phyloP scores from a whole-genome alignment of 2,113 vertebrate species.

The Cisticola juncidis region DNA sequence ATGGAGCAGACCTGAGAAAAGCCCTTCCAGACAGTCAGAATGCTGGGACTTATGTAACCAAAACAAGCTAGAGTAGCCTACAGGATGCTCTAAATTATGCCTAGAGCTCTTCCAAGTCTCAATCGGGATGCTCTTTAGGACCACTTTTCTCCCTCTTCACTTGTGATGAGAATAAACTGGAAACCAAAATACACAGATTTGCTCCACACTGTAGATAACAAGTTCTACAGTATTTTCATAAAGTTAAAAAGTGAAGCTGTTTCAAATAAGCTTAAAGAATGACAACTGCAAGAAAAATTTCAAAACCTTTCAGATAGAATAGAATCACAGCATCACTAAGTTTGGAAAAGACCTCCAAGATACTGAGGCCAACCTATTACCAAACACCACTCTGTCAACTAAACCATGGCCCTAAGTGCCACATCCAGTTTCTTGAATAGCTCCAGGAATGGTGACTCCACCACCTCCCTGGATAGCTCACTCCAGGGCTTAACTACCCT shows the following conservation, averaged over 20 bases:
- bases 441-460: neutral
- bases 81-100: neutral
- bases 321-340: neutral
- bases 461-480: neutral
- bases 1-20: neutral
- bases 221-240: neutral
- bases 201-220: neutral
- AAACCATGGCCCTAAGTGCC: neutral
- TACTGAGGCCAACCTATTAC: fast-evolving
- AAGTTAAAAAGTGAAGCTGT: neutral
- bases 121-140: neutral
- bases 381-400: neutral
- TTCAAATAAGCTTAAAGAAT: neutral
- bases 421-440: neutral
- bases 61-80: neutral
- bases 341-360: neutral
- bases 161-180: neutral
- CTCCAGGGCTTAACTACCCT: neutral
- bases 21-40: neutral
- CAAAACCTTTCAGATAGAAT: neutral
- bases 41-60: neutral
- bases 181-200: neutral
- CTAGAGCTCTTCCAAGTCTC: neutral
- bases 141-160: neutral
- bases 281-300: neutral